Conservation (phyloP, 2,888 invertebrate species). For the Hylaea fasciaria region DNA sequence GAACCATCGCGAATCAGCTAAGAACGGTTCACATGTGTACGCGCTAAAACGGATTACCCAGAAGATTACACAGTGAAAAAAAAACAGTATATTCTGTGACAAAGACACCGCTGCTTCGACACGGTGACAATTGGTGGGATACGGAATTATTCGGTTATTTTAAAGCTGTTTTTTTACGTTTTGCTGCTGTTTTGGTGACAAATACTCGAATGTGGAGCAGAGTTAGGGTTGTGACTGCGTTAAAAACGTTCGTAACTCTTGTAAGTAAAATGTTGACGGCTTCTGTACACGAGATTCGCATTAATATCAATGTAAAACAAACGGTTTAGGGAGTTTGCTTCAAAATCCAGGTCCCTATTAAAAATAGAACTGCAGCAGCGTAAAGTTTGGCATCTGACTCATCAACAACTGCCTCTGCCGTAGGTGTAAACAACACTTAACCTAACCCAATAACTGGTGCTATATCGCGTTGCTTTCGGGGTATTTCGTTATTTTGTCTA, state of each 20-base stretch:
- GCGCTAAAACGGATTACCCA: slow-evolving; percentile 82
- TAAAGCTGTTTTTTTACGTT: slow-evolving; percentile 57
- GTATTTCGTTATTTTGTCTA: slow-evolving; percentile 84
- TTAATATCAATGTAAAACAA: slow-evolving; percentile 17
- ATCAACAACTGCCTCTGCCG: slow-evolving; percentile 78
- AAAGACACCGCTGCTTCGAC: slow-evolving; percentile 79
- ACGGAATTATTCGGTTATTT: slow-evolving; percentile 75
- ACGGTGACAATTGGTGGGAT: slow-evolving; percentile 80
- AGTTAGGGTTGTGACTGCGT: neutral
- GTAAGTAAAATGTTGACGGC: slow-evolving; percentile 7
- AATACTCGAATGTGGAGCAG: slow-evolving; percentile 43
- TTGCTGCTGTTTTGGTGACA: slow-evolving; percentile 58
- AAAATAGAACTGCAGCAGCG: slow-evolving; percentile 61
- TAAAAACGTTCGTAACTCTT: slow-evolving; percentile 3
- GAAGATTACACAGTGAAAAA: slow-evolving; percentile 75
- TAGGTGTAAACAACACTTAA: slow-evolving; percentile 78
- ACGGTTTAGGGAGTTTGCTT: slow-evolving; percentile 31
- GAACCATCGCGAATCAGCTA: slow-evolving; percentile 55
- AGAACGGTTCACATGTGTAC: slow-evolving; percentile 73
- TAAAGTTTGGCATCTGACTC: slow-evolving; percentile 76
- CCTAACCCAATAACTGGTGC: slow-evolving; percentile 82
- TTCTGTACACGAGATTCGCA: slow-evolving; percentile 11
- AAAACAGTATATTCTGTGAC: slow-evolving; percentile 62
- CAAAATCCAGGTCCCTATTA: slow-evolving; percentile 48
- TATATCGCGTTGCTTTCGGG: slow-evolving; percentile 82